Base-by-base conservation (phyloP, 2,113 vertebrate genomes). In the Equus quagga region DNA sequence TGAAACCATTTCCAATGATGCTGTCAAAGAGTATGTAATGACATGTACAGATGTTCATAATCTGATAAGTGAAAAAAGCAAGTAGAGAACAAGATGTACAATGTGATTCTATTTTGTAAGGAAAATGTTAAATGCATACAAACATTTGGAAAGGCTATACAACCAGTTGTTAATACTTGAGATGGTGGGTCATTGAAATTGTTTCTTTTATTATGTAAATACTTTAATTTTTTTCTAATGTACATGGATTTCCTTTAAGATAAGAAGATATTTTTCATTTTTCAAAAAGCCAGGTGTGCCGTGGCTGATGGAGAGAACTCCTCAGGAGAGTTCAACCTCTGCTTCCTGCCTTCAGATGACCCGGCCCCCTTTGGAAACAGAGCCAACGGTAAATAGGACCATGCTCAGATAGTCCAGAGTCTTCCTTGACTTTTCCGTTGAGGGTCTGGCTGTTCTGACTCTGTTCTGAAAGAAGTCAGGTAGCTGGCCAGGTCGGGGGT, bases 181-280 rank as follows among this genome's bases (percentile, higher is more conserved):
- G n/a, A 89, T 28, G 26, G 28, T 23, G 49, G 51, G 60, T 69
- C 72, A 73, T 10, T 73, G 31, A 84, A 44, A n/a, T 41, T n/a
- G 36, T 84, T 69, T 64, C 33, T 67, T 67, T 33, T 24, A 86
- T 56, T 86, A 41, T 44, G 13, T 81, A 89, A 91, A 82, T 73
- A 23, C 5, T 89, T 51, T 24, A 10, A 75, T 60, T 51, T 69
- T 56, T 9, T 44, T 56, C 36, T 41, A 14, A 89, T 28, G 31
- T 26, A 56, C 15, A 8, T 51, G 10, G 17, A 70, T 56, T 81
- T 49, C 24, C 58, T 91, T 31, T 11, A 51, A 62, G 79, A 54
- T 44, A 82, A 26, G 49, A 41, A 79, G 51, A 65, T 13, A 14
- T 13, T 91, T 95, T 96, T 91, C 58, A 56, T 46, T 95, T 90